Base-by-base conservation (phyloP, 2,888 invertebrate genomes). In the Hemicrepidius hirtus region DNA sequence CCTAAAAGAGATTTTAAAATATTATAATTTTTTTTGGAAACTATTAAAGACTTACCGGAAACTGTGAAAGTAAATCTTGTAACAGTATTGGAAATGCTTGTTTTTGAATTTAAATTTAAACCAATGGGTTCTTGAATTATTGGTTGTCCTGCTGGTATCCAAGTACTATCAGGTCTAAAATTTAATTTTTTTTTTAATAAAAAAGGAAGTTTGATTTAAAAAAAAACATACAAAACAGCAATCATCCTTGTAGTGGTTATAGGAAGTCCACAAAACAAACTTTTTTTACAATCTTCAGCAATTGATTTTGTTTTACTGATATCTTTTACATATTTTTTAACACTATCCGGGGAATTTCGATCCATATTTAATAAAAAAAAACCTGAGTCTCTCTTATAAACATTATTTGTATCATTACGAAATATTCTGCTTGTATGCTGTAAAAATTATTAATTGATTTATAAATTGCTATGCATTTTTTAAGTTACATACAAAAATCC, bases 41-140 rank as follows among this genome's bases (percentile, higher is more conserved):
- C n/a, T n/a, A n/a, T n/a, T n/a, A n/a, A n/a, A n/a, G 32, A 71
- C 40, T 32, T 37, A 89, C 89, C 90, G 76, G 86, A 86, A 41
- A 87, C 83, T 69, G 87, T 87, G 75, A 90, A 87, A 55, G 86
- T 87, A 53, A 88, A 87, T 72, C 86, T 85, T 16, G 85, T 79
- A 37, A 84, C 76, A 64, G 86, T 85, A 64, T 84, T 80, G 46
- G 85, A 82, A 13, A 85, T 75, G 13, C 81, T 79, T 77, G 86
- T 86, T 72, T 81, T 83, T 4, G 78, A 78, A 69, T 79, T 75
- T 32, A 83, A 72, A 32, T 76, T 78, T 49, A 85, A 76, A 59
- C 74, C 68, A 0, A 81, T 73, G 16, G 79, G 75, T 65, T 83
- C 79, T 2, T 79, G 80, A 21, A 85, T 72, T 12, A 81, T 74